Evolutionary conservation across 2,797 vertebrate species (phyloP), one percentile per base, ranked within the genome.

Genomic region (Heteromormyrus szaboi): DNA sequence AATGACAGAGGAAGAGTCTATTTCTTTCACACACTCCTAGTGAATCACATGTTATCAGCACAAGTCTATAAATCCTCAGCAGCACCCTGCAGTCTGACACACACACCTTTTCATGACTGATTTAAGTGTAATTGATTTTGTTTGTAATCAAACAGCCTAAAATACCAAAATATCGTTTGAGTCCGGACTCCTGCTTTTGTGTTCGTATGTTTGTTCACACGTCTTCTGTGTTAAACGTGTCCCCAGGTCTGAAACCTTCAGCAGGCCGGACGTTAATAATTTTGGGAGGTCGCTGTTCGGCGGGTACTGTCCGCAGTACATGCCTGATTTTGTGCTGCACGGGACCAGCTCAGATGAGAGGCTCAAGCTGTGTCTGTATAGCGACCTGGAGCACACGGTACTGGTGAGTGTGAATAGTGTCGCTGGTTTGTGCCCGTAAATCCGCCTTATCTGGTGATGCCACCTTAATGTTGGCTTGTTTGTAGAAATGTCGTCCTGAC

Each of bases 251-350:
- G 95, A 94, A 79, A 94, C 91, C 86, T 91, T 96, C 93, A 96
- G 95, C 91, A 95, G 88, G 81, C 95, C 94, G 56, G 96, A 93
- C 1, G 89, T 96, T 86, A 96, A 95, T 90, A 96, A 97, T 90
- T 97, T 97, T 12, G 97, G 96, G 90, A 95, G 95, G 87, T 97
- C 97, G 0, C 95, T 97, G 86, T 93, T 97, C 44, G 97, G 96
- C 6, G 97, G 96, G 62, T 97, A 97, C 91, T 97, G 97, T 90
- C 94, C 96, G 46, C 95, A 96, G 0, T 97, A 97, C 79, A 94
- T 97, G 94, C 96, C 97, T 14, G 97, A 97, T 88, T 93, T 97
- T 84, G 97, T 96, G 90, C 94, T 97, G 65, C 97, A 97, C 19
- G 97, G 97, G 88, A 94, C 96, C 90, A 90, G 92, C 91, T 96